phyloP scores from a whole-genome alignment of 2,888 invertebrate genomes.

The Idaea straminata region DNA sequence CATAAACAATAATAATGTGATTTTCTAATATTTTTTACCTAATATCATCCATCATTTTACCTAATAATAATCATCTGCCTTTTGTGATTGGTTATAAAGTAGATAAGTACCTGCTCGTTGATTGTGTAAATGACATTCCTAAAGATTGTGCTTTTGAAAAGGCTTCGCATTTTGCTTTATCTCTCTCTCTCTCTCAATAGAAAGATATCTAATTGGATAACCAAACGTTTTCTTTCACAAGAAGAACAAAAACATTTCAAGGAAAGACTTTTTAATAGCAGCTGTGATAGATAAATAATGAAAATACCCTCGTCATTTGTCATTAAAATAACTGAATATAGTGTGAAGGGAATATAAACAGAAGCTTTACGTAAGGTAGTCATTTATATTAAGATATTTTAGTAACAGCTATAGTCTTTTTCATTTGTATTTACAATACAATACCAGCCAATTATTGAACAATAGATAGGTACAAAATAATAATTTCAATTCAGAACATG shows the following conservation, averaged over 20 bases:
- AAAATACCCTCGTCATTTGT: conserved; percentile 48
- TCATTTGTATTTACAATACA: too few relatives aligned
- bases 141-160: background rate
- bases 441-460: too few relatives aligned
- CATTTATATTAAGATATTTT: too few relatives aligned
- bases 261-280: background rate
- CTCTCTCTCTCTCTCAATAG: background rate
- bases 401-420: too few relatives aligned
- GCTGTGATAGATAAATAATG: conserved; percentile 22
- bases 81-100: background rate
- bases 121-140: background rate
- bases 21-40: background rate
- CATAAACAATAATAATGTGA: background rate
- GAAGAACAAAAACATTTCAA: background rate
- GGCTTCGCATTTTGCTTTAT: background rate
- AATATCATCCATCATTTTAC: background rate
- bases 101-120: background rate
- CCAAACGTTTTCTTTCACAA: background rate
- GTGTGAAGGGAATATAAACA: background rate
- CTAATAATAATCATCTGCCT: background rate
- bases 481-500: too few relatives aligned
- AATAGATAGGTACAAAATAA: too few relatives aligned
- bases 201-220: background rate
- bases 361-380: background rate
- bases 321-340: conserved; percentile 7